phyloP scores from a whole-genome alignment of 2,888 invertebrate species.

The Lasioglossum figueresi region DNA sequence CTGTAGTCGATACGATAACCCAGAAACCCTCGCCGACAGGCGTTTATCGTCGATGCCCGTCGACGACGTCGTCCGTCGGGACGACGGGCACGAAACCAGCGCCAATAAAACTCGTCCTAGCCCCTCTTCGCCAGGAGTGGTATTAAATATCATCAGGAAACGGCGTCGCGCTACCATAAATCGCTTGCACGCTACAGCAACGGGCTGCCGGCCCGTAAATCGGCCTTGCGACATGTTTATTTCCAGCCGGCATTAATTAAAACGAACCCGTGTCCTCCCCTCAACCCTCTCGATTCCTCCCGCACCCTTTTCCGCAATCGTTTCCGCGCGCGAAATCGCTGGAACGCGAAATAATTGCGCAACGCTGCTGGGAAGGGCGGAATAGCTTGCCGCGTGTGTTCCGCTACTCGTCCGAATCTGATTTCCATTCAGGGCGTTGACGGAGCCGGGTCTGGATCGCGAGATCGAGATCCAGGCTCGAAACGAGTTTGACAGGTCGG shows the following conservation, averaged over 20 bases:
- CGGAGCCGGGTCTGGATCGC: slow-evolving; percentile 33
- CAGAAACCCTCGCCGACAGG: background rate
- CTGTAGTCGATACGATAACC: background rate
- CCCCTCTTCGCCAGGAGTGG: slow-evolving; percentile 47
- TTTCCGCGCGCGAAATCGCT: slow-evolving; percentile 4
- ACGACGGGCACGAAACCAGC: background rate
- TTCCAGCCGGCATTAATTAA: slow-evolving; percentile 75
- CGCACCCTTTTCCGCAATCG: background rate
- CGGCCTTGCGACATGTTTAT: slow-evolving; percentile 70
- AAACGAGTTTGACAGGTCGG: slow-evolving; percentile 79
- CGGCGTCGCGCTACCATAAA: slow-evolving; percentile 64
- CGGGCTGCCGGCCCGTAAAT: slow-evolving; percentile 70
- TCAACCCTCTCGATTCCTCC: slow-evolving; percentile 25
- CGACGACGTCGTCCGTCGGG: background rate
- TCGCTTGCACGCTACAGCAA: slow-evolving; percentile 57
- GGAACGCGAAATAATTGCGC: slow-evolving; percentile 66
- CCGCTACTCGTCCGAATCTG: slow-evolving; percentile 59
- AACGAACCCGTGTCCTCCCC: slow-evolving; percentile 46
- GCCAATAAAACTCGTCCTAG: background rate
- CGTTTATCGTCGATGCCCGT: background rate
- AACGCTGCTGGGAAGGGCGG: slow-evolving; percentile 40
- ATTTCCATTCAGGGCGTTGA: slow-evolving; percentile 69
- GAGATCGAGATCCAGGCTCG: slow-evolving; percentile 49
- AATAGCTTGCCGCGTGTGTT: background rate
- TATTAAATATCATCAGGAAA: slow-evolving; percentile 72